Percentiles rank a stretch among this genome's conserved stretches.
These are phyloP conservation scores for Bombyx huttoni DNA, from an alignment of 2,888 invertebrate species.

Conservation along the genomic window DNA sequence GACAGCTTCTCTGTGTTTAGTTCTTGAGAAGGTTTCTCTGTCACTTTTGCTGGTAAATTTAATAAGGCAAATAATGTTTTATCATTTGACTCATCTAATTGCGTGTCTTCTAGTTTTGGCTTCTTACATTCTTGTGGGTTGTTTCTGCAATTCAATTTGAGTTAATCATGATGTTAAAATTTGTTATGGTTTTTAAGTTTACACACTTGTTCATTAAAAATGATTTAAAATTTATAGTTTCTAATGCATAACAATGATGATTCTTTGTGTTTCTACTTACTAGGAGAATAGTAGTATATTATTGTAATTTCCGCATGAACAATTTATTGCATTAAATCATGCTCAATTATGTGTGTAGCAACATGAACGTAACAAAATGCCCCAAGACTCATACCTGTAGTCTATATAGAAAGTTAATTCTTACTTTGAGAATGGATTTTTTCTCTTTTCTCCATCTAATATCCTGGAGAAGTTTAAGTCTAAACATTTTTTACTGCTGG, in stretches of 20 bases:
- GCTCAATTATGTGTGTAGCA: too few species aligned
- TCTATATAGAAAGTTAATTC: slow-evolving; percentile 9
- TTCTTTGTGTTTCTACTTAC: too few species aligned
- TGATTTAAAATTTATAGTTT: too few species aligned
- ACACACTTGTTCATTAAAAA: too few species aligned
- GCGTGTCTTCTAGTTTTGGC: slow-evolving; percentile 29
- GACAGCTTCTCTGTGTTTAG: slow-evolving; percentile 48
- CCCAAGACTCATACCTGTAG: neutral
- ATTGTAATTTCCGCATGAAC: too few species aligned
- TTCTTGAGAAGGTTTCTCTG: slow-evolving; percentile 33
- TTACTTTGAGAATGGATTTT: slow-evolving; percentile 82
- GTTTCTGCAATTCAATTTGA: slow-evolving; percentile 23
- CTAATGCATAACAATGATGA: too few species aligned
- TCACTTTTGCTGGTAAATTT: slow-evolving; percentile 42
- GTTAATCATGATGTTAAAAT: too few species aligned
- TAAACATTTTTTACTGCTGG: slow-evolving; percentile 23
- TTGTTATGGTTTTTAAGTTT: too few species aligned
- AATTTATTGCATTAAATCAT: too few species aligned
- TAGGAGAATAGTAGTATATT: too few species aligned
- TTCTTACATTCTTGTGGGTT: slow-evolving; percentile 38
- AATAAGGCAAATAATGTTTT: slow-evolving; percentile 73
- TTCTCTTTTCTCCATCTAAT: slow-evolving; percentile 75
- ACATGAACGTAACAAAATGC: neutral
- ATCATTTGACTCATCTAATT: slow-evolving; percentile 65
- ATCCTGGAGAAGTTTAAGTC: slow-evolving; percentile 63